phyloP scores from a whole-genome alignment of 1,140 invertebrate species.

The Planococcus citri region DNA sequence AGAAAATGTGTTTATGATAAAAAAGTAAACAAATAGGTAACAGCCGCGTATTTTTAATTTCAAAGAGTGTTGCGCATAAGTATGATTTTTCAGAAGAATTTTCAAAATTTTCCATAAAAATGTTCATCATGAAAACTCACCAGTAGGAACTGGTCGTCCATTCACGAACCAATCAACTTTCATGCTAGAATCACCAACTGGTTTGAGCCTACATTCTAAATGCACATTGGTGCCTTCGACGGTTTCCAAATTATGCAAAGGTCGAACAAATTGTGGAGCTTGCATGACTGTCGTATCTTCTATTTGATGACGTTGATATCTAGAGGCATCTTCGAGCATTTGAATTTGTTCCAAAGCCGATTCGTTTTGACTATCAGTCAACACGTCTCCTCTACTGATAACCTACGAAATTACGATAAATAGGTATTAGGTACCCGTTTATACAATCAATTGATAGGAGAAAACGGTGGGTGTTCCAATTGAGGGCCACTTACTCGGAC shows the following conservation, averaged over 20 bases:
- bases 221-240: conserved; percentile 86
- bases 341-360: conserved; percentile 89
- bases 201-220: conserved; percentile 81
- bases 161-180: conserved; percentile 95
- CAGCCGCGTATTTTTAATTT: no score
- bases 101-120: conserved; percentile 4
- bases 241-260: conserved; percentile 80
- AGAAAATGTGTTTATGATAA: no score
- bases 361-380: conserved; percentile 90
- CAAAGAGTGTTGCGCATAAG: no score
- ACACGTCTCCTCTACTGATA: conserved; percentile 67
- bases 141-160: conserved; percentile 66
- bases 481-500: conserved; percentile 52
- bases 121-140: conserved; percentile 26
- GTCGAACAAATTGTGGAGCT: conserved; percentile 70
- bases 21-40: no score
- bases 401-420: conserved; percentile 33
- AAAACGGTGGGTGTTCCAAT: no score
- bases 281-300: conserved; percentile 69
- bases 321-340: conserved; percentile 76
- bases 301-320: conserved; percentile 51
- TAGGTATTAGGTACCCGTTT: neutral
- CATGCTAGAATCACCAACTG: conserved; percentile 90
- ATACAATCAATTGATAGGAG: no score
- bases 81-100: no score